phyloP scores from a whole-genome alignment of 1,140 invertebrate species.

The Psilanteris sp. region DNA sequence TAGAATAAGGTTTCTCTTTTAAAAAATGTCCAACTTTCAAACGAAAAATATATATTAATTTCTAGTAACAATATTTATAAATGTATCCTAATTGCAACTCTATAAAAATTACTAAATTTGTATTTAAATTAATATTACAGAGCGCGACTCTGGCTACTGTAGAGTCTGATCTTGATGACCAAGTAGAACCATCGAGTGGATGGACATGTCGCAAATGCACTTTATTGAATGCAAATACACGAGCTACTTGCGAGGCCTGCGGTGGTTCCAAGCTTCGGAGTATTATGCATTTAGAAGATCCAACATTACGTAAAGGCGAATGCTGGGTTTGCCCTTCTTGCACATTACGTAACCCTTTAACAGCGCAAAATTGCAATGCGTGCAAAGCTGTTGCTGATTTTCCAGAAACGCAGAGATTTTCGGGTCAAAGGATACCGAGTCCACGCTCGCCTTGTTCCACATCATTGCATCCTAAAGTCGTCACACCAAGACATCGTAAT shows the following conservation, averaged over 20 bases:
- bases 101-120: no score
- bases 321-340: slow-evolving; percentile 90
- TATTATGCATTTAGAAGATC: slow-evolving; percentile 83
- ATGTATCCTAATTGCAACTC: no score
- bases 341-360: slow-evolving; percentile 90
- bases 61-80: no score
- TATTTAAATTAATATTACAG: slow-evolving; percentile 14
- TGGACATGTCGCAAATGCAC: slow-evolving; percentile 95
- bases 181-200: slow-evolving; percentile 69
- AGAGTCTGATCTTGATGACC: slow-evolving; percentile 75
- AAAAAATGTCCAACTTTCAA: no score
- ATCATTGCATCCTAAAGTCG: slow-evolving; percentile 68
- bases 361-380: slow-evolving; percentile 86
- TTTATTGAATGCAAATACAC: slow-evolving; percentile 86
- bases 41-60: no score
- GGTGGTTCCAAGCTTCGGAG: slow-evolving; percentile 88
- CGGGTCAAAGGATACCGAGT: slow-evolving; percentile 72
- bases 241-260: slow-evolving; percentile 89
- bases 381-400: slow-evolving; percentile 84
- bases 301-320: slow-evolving; percentile 86
- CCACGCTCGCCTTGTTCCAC: slow-evolving; percentile 69
- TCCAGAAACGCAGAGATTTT: slow-evolving; percentile 71
- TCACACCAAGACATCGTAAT: slow-evolving; percentile 76
- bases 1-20: no score
- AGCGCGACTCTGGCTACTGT: slow-evolving; percentile 74